Evolutionary conservation across 2,888 invertebrate species (phyloP).

Genomic region (Amblyjoppa proteus): DNA sequence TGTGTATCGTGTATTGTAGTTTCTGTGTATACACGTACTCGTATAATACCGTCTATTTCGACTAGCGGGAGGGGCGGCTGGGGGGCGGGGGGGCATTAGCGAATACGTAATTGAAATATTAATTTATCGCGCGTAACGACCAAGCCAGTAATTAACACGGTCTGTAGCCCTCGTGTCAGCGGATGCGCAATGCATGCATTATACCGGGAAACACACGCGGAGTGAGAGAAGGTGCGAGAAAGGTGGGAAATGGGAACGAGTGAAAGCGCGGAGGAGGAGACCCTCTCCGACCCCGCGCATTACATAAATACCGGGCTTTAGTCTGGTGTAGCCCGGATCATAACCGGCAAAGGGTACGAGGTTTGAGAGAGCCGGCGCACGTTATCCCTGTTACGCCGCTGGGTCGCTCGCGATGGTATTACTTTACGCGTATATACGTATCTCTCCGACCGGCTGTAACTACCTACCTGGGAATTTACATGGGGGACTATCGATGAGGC

Average conservation of each 20-base stretch:
- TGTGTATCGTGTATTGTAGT: constrained; percentile 7
- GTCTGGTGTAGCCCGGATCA: constrained; percentile 75
- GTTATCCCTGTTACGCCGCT: constrained; percentile 71
- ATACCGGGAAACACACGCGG: constrained; percentile 64
- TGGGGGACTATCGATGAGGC: constrained; percentile 19
- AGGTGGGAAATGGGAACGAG: constrained; percentile 41
- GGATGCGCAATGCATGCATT: constrained; percentile 81
- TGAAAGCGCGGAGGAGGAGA: constrained; percentile 25
- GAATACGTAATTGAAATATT: constrained; percentile 83
- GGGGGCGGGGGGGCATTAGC: constrained; percentile 71
- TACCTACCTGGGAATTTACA: constrained; percentile 25
- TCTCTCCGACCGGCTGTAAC: neutral
- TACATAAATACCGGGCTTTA: constrained; percentile 82
- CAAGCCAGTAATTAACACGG: constrained; percentile 81
- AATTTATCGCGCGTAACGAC: constrained; percentile 81
- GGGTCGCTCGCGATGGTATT: neutral
- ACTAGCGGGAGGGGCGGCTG: neutral
- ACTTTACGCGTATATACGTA: constrained; percentile 6
- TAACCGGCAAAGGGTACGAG: constrained; percentile 79
- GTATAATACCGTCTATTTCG: constrained; percentile 29
- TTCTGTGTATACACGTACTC: constrained; percentile 14
- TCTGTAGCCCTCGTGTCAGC: constrained; percentile 78
- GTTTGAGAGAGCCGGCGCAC: constrained; percentile 67
- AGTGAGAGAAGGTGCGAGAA: constrained; percentile 14
- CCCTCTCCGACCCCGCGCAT: constrained; percentile 66